Percentiles rank a stretch among this genome's conserved stretches.
Evolutionary conservation across 2,888 invertebrate species (phyloP).

Genomic region (Branchinecta sandiegonensis): DNA sequence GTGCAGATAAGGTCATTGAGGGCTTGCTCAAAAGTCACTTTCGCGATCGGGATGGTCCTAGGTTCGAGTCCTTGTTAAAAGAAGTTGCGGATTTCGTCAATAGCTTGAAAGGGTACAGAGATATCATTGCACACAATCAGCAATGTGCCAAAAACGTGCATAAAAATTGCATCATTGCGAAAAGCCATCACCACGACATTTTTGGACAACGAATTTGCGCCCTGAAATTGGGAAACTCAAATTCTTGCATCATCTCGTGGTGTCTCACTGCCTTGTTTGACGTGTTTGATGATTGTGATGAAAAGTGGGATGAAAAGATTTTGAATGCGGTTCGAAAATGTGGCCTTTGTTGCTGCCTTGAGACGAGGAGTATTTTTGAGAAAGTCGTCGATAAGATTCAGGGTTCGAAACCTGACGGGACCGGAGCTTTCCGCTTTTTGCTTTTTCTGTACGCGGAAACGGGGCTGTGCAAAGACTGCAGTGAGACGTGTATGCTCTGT

Average conservation of each 20-base stretch:
- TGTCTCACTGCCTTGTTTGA: constrained; percentile 1
- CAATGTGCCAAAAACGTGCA: background rate
- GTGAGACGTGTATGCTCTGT: background rate
- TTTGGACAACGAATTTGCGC: constrained; percentile 4
- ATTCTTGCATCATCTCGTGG: constrained; percentile 2
- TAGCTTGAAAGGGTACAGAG: constrained; percentile 10
- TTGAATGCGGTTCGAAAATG: background rate
- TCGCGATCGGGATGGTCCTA: background rate
- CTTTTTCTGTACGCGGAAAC: constrained; percentile 3
- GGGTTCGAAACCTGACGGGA: constrained; percentile 3
- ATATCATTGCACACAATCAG: background rate
- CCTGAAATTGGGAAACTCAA: background rate
- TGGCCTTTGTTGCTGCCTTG: constrained; percentile 14
- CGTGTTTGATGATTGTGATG: constrained; percentile 7
- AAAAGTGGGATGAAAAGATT: background rate
- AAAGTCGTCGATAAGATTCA: background rate
- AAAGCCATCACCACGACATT: constrained; percentile 10
- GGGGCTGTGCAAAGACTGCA: background rate
- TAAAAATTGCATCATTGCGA: background rate
- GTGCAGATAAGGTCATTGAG: constrained; percentile 3
- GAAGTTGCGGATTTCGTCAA: background rate
- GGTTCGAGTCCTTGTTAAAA: background rate
- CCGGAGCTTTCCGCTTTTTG: background rate
- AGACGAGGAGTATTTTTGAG: background rate
- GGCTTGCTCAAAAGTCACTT: background rate